Conservation (phyloP, 1,140 invertebrate genomes). For the Ctenoplectra terminalis region DNA sequence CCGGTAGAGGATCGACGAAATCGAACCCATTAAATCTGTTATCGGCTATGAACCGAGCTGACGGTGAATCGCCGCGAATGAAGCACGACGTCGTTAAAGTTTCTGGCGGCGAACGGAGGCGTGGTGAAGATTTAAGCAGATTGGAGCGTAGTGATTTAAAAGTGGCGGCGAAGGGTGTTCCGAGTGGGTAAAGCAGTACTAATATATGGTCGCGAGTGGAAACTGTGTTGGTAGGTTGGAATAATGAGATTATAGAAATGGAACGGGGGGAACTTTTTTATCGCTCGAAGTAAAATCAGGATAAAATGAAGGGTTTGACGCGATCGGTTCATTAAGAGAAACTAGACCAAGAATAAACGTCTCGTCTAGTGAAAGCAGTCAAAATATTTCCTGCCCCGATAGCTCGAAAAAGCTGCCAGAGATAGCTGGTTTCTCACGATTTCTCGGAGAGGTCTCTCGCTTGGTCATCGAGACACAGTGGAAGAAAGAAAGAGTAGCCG, state of each 20-base stretch:
- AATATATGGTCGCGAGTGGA: not conserved
- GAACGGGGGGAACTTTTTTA: not conserved
- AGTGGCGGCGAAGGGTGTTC: not conserved
- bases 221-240: not conserved
- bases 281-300: too few species aligned
- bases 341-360: too few species aligned
- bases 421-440: not conserved
- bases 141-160: not conserved
- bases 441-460: not conserved
- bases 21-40: slow-evolving; percentile 63
- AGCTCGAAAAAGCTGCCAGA: not conserved
- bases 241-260: not conserved
- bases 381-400: slow-evolving; percentile 5
- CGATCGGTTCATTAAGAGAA: slow-evolving; percentile 7
- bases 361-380: not conserved
- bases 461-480: not conserved
- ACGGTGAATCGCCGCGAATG: not conserved
- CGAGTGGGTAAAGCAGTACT: not conserved
- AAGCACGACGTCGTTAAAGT: slow-evolving; percentile 15
- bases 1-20: slow-evolving; percentile 37
- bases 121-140: not conserved
- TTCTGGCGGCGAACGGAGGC: not conserved
- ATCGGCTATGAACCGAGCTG: not conserved
- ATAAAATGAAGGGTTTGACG: too few species aligned
- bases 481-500: not conserved